Conservation (phyloP, 2,888 invertebrate species). For the Caradrina kadenii region DNA sequence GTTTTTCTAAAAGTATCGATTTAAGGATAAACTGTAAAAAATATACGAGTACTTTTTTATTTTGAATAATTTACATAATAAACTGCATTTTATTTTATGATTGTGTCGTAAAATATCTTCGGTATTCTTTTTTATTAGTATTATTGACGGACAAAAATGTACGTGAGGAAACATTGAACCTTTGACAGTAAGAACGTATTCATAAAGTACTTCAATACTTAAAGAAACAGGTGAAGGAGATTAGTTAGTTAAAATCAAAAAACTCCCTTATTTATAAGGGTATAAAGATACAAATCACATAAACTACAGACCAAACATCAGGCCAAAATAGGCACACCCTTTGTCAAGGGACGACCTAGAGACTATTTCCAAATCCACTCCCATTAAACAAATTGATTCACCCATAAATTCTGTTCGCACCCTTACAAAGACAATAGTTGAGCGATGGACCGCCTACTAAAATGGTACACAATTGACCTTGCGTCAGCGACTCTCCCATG, state of each 20-base stretch:
- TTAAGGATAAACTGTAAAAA: background rate
- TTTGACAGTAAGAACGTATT: background rate
- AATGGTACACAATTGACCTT: constrained; percentile 75
- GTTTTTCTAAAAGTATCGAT: background rate
- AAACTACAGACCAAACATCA: constrained; percentile 10
- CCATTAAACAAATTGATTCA: constrained; percentile 68
- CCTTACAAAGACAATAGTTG: constrained; percentile 67
- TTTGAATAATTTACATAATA: too few relatives aligned
- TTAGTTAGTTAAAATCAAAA: background rate
- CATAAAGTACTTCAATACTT: background rate
- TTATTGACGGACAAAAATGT: background rate
- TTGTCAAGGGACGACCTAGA: constrained; percentile 22
- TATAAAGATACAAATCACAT: constrained; percentile 11
- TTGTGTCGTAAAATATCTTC: too few relatives aligned
- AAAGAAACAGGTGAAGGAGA: background rate
- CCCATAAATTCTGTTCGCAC: constrained; percentile 63
- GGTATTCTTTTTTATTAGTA: background rate
- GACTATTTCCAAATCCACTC: constrained; percentile 40
- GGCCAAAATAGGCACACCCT: constrained; percentile 30
- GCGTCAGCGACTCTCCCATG: constrained; percentile 77
- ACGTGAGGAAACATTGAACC: background rate
- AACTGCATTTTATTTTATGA: too few relatives aligned
- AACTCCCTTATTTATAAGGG: background rate
- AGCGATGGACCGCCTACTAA: constrained; percentile 66
- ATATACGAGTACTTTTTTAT: too few relatives aligned